phyloP scores from a whole-genome alignment of 2,888 invertebrate genomes.

The Penaeus monodon region DNA sequence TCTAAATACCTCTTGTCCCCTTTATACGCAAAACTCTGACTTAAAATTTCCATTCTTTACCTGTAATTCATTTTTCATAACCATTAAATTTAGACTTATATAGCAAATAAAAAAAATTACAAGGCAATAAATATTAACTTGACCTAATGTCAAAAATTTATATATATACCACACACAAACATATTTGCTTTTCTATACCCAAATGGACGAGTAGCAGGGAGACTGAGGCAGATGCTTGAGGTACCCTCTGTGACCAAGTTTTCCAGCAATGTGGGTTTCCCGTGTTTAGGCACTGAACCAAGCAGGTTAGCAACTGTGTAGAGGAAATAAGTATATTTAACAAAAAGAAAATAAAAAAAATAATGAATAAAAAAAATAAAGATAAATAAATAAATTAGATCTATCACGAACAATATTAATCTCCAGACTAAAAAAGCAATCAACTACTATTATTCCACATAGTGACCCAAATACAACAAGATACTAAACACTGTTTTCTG shows the following conservation, averaged over 20 bases:
- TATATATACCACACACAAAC: too few species aligned
- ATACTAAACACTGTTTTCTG: not conserved
- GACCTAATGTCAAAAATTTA: not conserved
- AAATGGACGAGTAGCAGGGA: conserved; percentile 75
- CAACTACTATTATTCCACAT: too few species aligned
- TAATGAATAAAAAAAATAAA: not conserved
- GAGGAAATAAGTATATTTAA: conserved; percentile 22
- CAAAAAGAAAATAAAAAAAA: not conserved
- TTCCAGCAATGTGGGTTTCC: conserved; percentile 78
- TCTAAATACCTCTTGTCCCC: conserved; percentile 16
- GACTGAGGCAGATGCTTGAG: conserved; percentile 78
- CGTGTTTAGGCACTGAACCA: conserved; percentile 76
- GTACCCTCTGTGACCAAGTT: conserved; percentile 79
- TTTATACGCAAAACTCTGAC: conserved; percentile 31
- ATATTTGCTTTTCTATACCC: conserved; percentile 18
- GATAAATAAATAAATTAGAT: not conserved
- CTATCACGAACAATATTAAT: not conserved
- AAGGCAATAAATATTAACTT: not conserved
- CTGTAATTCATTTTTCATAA: conserved; percentile 1
- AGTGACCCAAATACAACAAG: too few species aligned
- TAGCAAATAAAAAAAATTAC: too few species aligned
- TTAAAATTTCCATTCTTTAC: conserved; percentile 42
- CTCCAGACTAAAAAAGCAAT: not conserved
- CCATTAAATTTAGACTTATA: too few species aligned
- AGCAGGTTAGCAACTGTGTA: conserved; percentile 71